A percentile compares a stretch with the other conserved stretches of the same genome.
Conservation (phyloP, 1,140 invertebrate genomes). For the Drosophila orena region DNA sequence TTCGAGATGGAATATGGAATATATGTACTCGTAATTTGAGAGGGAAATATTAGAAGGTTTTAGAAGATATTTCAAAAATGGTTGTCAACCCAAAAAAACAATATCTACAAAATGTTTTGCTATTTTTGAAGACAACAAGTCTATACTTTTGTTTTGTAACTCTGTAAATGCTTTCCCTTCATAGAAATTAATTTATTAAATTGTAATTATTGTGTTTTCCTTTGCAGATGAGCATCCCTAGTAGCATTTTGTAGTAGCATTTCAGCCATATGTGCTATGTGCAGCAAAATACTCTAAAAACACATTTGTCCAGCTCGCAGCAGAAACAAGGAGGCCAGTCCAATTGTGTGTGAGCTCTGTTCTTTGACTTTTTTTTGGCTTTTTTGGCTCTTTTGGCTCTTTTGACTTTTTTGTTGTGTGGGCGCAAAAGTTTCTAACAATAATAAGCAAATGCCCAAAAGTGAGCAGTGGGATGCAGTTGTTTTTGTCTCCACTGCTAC, state of each 20-base stretch:
- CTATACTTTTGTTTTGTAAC: too few relatives aligned
- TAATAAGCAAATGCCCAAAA: constrained; percentile 81
- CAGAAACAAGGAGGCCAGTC: constrained; percentile 29
- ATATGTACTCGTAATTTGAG: not conserved
- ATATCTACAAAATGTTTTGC: too few relatives aligned
- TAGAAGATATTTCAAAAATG: too few relatives aligned
- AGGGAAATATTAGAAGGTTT: too few relatives aligned
- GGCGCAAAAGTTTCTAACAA: constrained; percentile 78
- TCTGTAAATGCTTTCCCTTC: too few relatives aligned
- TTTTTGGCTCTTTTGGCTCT: too few relatives aligned
- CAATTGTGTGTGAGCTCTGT: constrained; percentile 38
- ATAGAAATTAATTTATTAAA: not conserved
- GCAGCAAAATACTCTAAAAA: constrained; percentile 64
- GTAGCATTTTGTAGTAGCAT: too few relatives aligned
- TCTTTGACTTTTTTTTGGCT: constrained; percentile 24
- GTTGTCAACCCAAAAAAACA: not conserved
- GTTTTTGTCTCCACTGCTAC: constrained; percentile 21
- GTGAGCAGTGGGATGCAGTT: constrained; percentile 41
- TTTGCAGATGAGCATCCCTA: constrained; percentile 51
- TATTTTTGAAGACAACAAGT: too few relatives aligned
- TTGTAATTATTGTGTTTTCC: too few relatives aligned
- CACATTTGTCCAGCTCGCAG: constrained; percentile 51
- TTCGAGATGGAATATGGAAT: constrained; percentile 26
- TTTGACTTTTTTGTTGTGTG: constrained; percentile 37
- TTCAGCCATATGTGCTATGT: constrained; percentile 45